Evolutionary conservation across 2,888 invertebrate genomes (phyloP), one percentile per base, ranked within the genome.

Genomic region (Baronia brevicornis): DNA sequence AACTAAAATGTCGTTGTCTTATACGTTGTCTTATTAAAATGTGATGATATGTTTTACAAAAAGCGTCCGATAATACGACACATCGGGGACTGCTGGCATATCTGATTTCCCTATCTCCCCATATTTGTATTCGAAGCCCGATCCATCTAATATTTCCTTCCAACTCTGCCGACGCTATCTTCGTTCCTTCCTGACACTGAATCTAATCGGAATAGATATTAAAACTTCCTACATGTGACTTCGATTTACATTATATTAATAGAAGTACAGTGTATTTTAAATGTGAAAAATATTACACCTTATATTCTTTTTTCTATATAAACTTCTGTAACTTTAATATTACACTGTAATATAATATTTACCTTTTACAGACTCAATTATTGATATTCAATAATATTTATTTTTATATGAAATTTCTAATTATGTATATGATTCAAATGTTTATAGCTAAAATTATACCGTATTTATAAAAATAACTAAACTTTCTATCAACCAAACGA

Each of bases 161-260:
- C 75, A 72, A 69, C 74, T 75, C 71, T 66, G 61, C 66, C 68
- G 59, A 61, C 69, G 73, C 72, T 79, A 79, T 77, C 78, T 73
- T 63, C 75, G 75, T 78, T 77, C 77, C 69, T 79, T 73, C 75
- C 79, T 84, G 78, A 77, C 80, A 80, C 80, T 78, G 80, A 79
- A 84, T 82, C 84, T 78, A 82, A 84, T 84, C 82, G 79, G 84
- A 80, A 84, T 80, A 78, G 79, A 84, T 85, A 85, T 84, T 84
- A 85, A 84, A 84, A 84, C 72, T 79, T 64, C 73, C 72, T 73
- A 69, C 70, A 67, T 62, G 64, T 51, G 59, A 60, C 60, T 64
- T 47, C 52, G 54, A 52, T 22, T 23, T 31, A 62, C 59, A 60
- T 57, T 45, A 37, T 36, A 48, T 47, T 60, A 56, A 60, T 61